Percentiles rank a stretch among this genome's conserved stretches.
phyloP scores from a whole-genome alignment of 2,113 vertebrate genomes.

The Vulpes ferrilata region DNA sequence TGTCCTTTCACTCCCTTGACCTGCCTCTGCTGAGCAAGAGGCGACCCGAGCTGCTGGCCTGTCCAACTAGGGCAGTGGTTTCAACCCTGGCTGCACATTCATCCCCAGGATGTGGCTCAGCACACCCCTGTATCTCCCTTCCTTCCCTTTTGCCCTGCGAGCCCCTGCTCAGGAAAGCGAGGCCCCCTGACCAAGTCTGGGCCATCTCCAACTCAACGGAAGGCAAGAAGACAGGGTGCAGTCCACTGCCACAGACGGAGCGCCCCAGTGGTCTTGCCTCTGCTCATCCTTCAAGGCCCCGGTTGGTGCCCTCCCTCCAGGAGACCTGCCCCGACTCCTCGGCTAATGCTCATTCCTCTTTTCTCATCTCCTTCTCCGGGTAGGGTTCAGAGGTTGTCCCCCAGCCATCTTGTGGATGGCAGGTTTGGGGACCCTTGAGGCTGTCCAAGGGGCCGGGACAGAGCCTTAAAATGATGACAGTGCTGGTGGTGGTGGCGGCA shows the following conservation, averaged over 20 bases:
- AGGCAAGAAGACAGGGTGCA: neutral
- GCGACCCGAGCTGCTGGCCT: rapidly evolving
- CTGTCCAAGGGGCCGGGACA: neutral
- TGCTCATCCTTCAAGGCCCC: neutral
- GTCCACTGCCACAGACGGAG: neutral
- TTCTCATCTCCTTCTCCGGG: neutral
- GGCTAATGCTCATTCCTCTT: neutral
- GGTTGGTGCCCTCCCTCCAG: neutral
- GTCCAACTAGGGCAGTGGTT: rapidly evolving
- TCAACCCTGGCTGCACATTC: neutral
- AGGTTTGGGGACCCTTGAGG: neutral
- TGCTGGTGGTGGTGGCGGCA: neutral
- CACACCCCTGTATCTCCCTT: rapidly evolving
- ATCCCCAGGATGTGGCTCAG: rapidly evolving
- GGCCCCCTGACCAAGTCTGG: neutral
- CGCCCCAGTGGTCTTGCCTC: neutral
- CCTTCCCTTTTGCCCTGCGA: neutral
- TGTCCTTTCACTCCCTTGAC: neutral
- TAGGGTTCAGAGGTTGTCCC: neutral
- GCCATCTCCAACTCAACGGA: rapidly evolving
- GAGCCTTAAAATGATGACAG: neutral
- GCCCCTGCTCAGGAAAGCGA: neutral
- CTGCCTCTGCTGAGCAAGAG: neutral
- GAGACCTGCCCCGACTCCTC: slow-evolving; percentile 9
- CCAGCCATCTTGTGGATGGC: neutral